A percentile compares a stretch with the other conserved stretches of the same genome.
phyloP scores from a whole-genome alignment of 2,797 vertebrate species.

The Synanceia verrucosa region DNA sequence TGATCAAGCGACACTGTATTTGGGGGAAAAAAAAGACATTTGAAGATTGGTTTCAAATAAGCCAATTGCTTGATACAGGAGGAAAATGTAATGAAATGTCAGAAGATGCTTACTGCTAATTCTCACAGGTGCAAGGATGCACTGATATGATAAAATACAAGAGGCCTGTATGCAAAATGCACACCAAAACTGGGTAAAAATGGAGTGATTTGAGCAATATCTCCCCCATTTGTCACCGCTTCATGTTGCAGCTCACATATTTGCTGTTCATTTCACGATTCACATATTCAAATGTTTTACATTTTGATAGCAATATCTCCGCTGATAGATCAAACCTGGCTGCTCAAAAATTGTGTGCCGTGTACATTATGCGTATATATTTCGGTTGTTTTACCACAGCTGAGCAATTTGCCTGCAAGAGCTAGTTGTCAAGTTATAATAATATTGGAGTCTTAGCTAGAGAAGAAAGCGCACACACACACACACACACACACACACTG shows the following conservation, averaged over 20 bases:
- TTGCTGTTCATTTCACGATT: conserved; percentile 55
- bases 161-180: conserved; percentile 37
- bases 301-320: conserved; percentile 73
- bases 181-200: conserved; percentile 58
- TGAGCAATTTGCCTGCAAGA: conserved; percentile 63
- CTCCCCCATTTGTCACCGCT: conserved; percentile 19
- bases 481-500: conserved; percentile 8
- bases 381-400: conserved; percentile 73
- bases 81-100: conserved; percentile 61
- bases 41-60: conserved; percentile 39
- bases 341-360: conserved; percentile 10
- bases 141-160: conserved; percentile 54
- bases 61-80: conserved; percentile 28
- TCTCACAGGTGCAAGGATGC: conserved; percentile 40
- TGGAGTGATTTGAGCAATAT: conserved; percentile 62
- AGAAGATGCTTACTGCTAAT: conserved; percentile 52
- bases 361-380: conserved; percentile 39
- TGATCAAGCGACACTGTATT: conserved; percentile 40
- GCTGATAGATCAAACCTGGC: conserved; percentile 45
- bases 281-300: conserved; percentile 64
- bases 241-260: conserved; percentile 28
- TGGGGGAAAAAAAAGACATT: conserved; percentile 11
- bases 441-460: conserved; percentile 39
- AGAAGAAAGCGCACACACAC: conserved; percentile 17
- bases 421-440: conserved; percentile 60